A percentile compares a stretch with the other conserved stretches of the same genome.
Evolutionary conservation across 2,113 vertebrate genomes (phyloP).

Genomic region (Serinus canaria): DNA sequence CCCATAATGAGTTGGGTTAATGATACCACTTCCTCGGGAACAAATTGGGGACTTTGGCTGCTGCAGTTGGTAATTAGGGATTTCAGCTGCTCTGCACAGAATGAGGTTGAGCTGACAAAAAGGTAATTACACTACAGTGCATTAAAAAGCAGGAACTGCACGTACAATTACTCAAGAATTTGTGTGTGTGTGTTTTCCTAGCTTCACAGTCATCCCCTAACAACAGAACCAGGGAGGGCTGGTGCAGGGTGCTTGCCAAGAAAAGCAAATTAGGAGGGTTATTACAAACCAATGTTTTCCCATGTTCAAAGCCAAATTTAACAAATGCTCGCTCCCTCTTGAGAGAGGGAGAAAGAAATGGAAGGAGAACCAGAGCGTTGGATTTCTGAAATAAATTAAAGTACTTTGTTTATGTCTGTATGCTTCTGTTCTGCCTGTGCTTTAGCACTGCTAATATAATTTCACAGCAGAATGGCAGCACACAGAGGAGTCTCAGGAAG

Average conservation of each 20-base stretch:
- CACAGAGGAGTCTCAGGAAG: rapidly evolving
- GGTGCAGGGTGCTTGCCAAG: not conserved
- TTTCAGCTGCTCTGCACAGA: slow-evolving; percentile 53
- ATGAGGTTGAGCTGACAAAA: slow-evolving; percentile 54
- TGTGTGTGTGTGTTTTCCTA: not conserved
- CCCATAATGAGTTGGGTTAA: slow-evolving; percentile 62
- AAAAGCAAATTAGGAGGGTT: slow-evolving; percentile 39
- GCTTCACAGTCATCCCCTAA: not conserved
- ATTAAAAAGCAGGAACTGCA: slow-evolving; percentile 15
- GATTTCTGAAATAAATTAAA: not conserved
- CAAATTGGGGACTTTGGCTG: slow-evolving; percentile 47
- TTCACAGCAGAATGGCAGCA: not conserved
- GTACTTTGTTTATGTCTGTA: not conserved
- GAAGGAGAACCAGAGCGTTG: not conserved
- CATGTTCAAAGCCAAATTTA: not conserved
- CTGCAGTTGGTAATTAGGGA: slow-evolving; percentile 64
- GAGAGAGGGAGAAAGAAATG: not conserved
- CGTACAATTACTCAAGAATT: slow-evolving; percentile 10
- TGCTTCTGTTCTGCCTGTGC: not conserved
- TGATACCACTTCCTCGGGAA: slow-evolving; percentile 33
- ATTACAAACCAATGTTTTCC: slow-evolving; percentile 1
- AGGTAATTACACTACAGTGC: slow-evolving; percentile 49
- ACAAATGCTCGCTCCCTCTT: not conserved
- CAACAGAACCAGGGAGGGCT: not conserved
- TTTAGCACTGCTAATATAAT: not conserved